Evolutionary conservation across 2,888 invertebrate genomes (phyloP).

Genomic region (Gastrophysa polygoni): DNA sequence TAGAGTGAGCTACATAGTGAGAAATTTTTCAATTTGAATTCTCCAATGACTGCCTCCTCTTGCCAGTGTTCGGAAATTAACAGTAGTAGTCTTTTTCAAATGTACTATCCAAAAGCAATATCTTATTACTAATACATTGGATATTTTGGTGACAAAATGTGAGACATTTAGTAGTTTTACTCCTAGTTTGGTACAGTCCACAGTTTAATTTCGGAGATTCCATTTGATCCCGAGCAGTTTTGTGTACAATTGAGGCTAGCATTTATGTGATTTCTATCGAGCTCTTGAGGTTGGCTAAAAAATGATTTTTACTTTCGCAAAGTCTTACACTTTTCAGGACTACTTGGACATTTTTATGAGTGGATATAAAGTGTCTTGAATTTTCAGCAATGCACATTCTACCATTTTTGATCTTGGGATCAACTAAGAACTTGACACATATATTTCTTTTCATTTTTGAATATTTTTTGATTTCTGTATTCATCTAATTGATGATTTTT

Average conservation of each 20-base stretch:
- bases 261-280: slow-evolving; percentile 6
- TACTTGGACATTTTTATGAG: slow-evolving; percentile 7
- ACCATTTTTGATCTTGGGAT: slow-evolving; percentile 9
- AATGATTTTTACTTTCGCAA: slow-evolving; percentile 1
- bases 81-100: slow-evolving; percentile 2
- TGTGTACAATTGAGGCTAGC: slow-evolving; percentile 6
- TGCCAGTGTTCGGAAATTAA: slow-evolving; percentile 2
- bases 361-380: slow-evolving; percentile 7
- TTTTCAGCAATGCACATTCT: slow-evolving; percentile 4
- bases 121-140: neutral
- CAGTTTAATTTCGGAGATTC: neutral
- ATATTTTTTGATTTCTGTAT: slow-evolving; percentile 4
- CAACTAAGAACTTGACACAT: slow-evolving; percentile 3
- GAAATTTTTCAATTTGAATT: neutral
- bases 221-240: neutral
- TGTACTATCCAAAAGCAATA: neutral
- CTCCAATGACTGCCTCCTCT: neutral
- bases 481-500: slow-evolving; percentile 3
- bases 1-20: neutral
- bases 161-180: too few species aligned
- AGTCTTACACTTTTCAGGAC: slow-evolving; percentile 8
- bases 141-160: neutral
- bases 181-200: neutral
- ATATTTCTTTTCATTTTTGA: too few species aligned
- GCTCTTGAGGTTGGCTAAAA: slow-evolving; percentile 5